A percentile compares a stretch with the other conserved stretches of the same genome.
phyloP scores from a whole-genome alignment of 1,140 invertebrate species.

The Trinorchestia longiramus region DNA sequence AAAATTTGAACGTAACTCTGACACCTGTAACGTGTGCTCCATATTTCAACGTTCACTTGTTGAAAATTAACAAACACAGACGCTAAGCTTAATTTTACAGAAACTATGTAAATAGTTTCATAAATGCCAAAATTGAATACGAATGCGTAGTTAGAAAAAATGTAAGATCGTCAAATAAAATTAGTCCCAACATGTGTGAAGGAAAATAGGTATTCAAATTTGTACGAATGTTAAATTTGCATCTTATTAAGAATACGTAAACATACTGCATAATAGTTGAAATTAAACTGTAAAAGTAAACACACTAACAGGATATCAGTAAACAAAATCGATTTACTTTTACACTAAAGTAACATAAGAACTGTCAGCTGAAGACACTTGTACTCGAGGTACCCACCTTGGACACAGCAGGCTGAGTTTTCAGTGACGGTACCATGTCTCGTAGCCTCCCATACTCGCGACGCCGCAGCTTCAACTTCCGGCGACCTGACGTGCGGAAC shows the following conservation, averaged over 20 bases:
- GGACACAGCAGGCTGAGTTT: slow-evolving; percentile 66
- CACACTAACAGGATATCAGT: no score
- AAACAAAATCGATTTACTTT: no score
- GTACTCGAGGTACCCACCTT: slow-evolving; percentile 64
- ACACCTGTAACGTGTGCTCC: background rate
- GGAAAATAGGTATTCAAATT: background rate
- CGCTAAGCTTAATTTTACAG: background rate
- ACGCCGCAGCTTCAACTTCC: slow-evolving; percentile 57
- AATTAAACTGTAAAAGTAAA: no score
- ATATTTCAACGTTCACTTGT: background rate
- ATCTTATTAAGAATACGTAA: no score
- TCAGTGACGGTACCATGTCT: slow-evolving; percentile 67
- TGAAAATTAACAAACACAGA: background rate
- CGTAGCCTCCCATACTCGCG: slow-evolving; percentile 67
- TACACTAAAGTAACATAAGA: background rate
- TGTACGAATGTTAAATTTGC: no score
- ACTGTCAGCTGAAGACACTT: background rate
- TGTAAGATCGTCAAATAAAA: background rate
- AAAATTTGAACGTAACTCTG: background rate
- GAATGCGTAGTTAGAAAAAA: background rate
- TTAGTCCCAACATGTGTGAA: background rate
- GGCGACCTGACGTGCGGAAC: slow-evolving; percentile 57
- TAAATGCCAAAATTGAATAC: background rate
- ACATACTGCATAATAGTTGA: no score
- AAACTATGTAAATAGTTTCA: background rate